These are phyloP conservation scores for Cheilosia pagana DNA, from an alignment of 2,888 invertebrate species.

Conservation along the genomic window DNA sequence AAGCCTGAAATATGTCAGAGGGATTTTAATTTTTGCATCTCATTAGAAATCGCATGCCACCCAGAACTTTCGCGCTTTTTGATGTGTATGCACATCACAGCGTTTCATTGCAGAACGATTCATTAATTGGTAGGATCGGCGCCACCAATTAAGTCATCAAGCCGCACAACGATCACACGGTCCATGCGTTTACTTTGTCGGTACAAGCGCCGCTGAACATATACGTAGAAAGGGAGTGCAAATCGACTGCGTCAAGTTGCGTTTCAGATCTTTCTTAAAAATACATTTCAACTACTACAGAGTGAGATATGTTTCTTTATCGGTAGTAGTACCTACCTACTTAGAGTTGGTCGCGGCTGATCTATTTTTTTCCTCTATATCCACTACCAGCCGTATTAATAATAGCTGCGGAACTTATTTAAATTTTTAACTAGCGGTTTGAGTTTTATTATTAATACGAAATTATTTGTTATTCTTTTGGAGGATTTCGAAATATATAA, in stretches of 20 bases:
- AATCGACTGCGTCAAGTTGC: not conserved
- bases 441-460: no score
- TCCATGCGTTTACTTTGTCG: constrained; percentile 43
- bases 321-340: no score
- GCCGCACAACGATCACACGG: constrained; percentile 12
- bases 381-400: no score
- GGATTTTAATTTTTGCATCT: constrained; percentile 49
- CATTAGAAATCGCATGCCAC: constrained; percentile 54
- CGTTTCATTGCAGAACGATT: not conserved
- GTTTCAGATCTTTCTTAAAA: constrained; percentile 2
- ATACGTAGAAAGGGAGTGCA: not conserved
- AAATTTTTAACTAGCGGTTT: no score
- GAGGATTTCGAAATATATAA: no score
- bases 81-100: constrained; percentile 3
- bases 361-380: no score
- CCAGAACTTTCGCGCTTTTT: constrained; percentile 47
- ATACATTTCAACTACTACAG: no score
- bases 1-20: constrained; percentile 29
- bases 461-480: no score
- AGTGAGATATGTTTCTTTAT: no score
- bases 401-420: no score
- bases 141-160: constrained; percentile 70
- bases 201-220: not conserved
- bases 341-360: no score
- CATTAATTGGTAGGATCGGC: constrained; percentile 44